phyloP scores from a whole-genome alignment of 2,888 invertebrate genomes.

The Eustalomyia histrio region DNA sequence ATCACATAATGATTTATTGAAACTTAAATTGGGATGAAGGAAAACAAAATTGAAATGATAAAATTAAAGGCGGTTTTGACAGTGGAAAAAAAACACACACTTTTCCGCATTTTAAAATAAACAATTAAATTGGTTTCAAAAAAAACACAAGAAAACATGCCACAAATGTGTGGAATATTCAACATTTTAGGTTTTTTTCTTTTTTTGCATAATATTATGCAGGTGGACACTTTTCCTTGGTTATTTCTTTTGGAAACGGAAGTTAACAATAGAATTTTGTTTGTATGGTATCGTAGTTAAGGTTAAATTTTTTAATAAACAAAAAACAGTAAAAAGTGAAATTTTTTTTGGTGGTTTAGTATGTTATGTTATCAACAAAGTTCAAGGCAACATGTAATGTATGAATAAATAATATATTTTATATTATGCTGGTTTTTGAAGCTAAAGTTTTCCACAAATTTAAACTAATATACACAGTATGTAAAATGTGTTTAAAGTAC shows the following conservation, averaged over 20 bases:
- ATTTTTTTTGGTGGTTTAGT: constrained; percentile 13
- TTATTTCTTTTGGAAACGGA: constrained; percentile 49
- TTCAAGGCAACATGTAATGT: constrained; percentile 49
- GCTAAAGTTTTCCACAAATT: constrained; percentile 19
- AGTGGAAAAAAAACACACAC: background rate
- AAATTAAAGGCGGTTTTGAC: background rate
- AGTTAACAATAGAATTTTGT: constrained; percentile 60
- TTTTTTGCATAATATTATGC: constrained; percentile 43
- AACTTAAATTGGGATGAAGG: background rate
- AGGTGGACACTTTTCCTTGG: constrained; percentile 51
- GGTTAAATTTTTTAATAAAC: background rate
- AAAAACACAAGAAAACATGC: constrained; percentile 16
- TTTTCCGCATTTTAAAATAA: background rate
- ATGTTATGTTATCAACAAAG: constrained; percentile 51
- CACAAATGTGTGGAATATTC: constrained; percentile 10
- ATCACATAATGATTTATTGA: constrained; percentile 24
- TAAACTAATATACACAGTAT: background rate
- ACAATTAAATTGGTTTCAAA: background rate
- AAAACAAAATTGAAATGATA: background rate
- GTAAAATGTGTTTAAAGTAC: constrained; percentile 4
- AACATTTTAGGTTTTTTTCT: constrained; percentile 21
- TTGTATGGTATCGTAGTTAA: background rate
- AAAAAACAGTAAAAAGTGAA: constrained; percentile 38
- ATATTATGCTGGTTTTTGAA: constrained; percentile 9
- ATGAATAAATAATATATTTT: constrained; percentile 28